These are phyloP conservation scores for Gadopsis marmoratus DNA, from an alignment of 2,797 vertebrate species.

Conservation along the genomic window DNA sequence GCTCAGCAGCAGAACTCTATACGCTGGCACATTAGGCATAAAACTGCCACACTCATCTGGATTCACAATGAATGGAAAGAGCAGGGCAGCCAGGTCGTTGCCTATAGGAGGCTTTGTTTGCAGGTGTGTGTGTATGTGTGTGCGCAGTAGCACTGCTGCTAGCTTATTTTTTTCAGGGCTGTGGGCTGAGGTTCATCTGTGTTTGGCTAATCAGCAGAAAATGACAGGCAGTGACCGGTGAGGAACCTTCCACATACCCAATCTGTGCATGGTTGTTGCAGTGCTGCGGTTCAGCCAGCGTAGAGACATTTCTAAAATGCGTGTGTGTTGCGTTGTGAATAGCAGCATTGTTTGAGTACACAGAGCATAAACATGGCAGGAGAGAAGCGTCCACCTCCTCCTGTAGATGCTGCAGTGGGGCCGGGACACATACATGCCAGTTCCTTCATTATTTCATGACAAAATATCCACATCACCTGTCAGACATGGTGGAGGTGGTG, in stretches of 20 bases:
- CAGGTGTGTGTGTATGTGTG: slow-evolving; percentile 21
- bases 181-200: slow-evolving; percentile 76
- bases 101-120: slow-evolving; percentile 77
- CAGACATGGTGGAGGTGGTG: no score
- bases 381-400: slow-evolving; percentile 11
- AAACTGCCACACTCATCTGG: slow-evolving; percentile 69
- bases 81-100: slow-evolving; percentile 56
- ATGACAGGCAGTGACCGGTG: slow-evolving; percentile 47
- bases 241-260: slow-evolving; percentile 80
- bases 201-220: slow-evolving; percentile 83
- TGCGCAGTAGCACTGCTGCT: slow-evolving; percentile 59
- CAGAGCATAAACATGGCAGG: slow-evolving; percentile 34
- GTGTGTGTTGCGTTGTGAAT: slow-evolving; percentile 37
- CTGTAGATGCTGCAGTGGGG: neutral
- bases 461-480: no score
- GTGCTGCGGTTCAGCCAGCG: slow-evolving; percentile 40
- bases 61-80: slow-evolving; percentile 74
- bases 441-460: no score
- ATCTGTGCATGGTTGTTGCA: slow-evolving; percentile 55
- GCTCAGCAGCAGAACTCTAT: slow-evolving; percentile 39
- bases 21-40: slow-evolving; percentile 37
- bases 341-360: slow-evolving; percentile 50
- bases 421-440: neutral
- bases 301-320: slow-evolving; percentile 41
- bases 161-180: slow-evolving; percentile 78